Percentiles rank a stretch among this genome's conserved stretches.
These are phyloP conservation scores for Epizoanthus scotinus DNA, from an alignment of 92 coral and sea anemone species.

Conservation along the genomic window DNA sequence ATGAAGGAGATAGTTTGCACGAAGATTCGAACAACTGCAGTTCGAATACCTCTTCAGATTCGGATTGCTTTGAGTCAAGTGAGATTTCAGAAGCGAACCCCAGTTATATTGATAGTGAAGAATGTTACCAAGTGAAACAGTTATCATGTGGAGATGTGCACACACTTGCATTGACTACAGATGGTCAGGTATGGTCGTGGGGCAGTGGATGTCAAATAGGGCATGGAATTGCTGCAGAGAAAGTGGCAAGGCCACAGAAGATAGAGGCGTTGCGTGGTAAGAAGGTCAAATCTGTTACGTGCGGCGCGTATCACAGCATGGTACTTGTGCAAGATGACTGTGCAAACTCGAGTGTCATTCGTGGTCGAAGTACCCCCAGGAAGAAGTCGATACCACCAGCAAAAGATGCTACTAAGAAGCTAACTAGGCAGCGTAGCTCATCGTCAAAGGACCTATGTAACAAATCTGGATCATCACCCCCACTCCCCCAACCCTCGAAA, in stretches of 20 bases:
- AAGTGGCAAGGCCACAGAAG: conserved; percentile 57
- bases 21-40: neutral
- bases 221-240: conserved; percentile 61
- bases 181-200: conserved; percentile 97
- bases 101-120: neutral
- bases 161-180: conserved; percentile 69
- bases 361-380: conserved; percentile 21
- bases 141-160: conserved; percentile 91
- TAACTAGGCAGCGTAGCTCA: conserved; percentile 29
- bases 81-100: conserved; percentile 14
- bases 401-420: conserved; percentile 29
- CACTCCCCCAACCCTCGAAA: conserved; percentile 1
- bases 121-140: conserved; percentile 43
- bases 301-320: conserved; percentile 94
- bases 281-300: conserved; percentile 65
- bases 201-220: conserved; percentile 91
- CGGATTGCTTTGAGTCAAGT: conserved; percentile 33
- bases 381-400: conserved; percentile 30
- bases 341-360: conserved; percentile 24
- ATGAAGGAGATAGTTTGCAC: conserved; percentile 23
- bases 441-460: conserved; percentile 42
- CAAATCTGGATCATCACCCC: conserved; percentile 34
- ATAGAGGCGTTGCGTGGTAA: conserved; percentile 75
- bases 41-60: neutral
- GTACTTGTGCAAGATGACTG: conserved; percentile 68